A percentile compares a stretch with the other conserved stretches of the same genome.
Conservation (phyloP, 2,888 invertebrate genomes). For the Pandemis corylana region DNA sequence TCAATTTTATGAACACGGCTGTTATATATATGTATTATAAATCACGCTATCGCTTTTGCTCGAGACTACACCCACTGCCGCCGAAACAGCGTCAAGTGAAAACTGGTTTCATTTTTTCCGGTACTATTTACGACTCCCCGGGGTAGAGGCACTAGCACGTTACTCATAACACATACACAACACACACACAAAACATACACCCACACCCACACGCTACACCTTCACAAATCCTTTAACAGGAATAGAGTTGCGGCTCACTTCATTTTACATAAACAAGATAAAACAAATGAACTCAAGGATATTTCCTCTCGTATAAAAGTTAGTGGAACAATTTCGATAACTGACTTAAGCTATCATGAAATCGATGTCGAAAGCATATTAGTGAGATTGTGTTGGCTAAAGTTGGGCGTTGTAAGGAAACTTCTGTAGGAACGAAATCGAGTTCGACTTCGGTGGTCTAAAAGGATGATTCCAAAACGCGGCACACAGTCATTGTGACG, state of each 20-base stretch:
- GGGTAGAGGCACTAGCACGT: constrained; percentile 52
- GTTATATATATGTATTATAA: background rate
- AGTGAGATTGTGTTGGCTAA: constrained; percentile 33
- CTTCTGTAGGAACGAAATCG: constrained; percentile 17
- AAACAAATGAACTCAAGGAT: background rate
- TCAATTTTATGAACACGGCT: no score
- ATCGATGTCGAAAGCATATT: constrained; percentile 28
- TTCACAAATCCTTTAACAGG: constrained; percentile 35
- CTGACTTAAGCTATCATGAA: constrained; percentile 24
- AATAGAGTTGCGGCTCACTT: constrained; percentile 44
- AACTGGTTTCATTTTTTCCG: constrained; percentile 63
- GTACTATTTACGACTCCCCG: constrained; percentile 58
- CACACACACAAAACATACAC: constrained; percentile 43
- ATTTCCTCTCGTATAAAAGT: constrained; percentile 12
- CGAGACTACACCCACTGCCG: constrained; percentile 43
- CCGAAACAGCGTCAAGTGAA: constrained; percentile 56
- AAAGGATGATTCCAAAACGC: constrained; percentile 4
- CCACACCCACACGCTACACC: constrained; percentile 41
- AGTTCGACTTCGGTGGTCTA: constrained; percentile 6
- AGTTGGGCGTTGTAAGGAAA: constrained; percentile 20
- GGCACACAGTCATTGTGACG: background rate
- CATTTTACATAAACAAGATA: constrained; percentile 37
- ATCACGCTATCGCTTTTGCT: constrained; percentile 12
- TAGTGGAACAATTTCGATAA: constrained; percentile 13
- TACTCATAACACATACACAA: constrained; percentile 51